These are phyloP conservation scores for Bombycilla garrulus DNA, from an alignment of 2,113 vertebrate species.

Conservation along the genomic window DNA sequence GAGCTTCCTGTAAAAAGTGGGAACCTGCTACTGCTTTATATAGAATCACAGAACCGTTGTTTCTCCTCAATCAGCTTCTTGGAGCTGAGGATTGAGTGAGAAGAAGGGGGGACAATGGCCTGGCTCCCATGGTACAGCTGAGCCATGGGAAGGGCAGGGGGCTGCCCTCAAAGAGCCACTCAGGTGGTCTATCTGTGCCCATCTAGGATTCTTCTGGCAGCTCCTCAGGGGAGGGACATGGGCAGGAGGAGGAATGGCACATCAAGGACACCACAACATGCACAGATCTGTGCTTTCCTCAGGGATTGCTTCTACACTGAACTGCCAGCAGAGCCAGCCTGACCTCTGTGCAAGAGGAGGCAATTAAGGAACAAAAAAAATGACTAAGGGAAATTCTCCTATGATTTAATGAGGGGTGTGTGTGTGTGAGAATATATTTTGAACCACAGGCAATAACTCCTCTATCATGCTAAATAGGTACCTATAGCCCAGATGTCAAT, in stretches of 20 bases:
- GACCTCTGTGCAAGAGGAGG: neutral
- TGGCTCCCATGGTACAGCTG: neutral
- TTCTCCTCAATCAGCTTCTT: neutral
- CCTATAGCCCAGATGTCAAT: neutral
- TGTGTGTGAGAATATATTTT: neutral
- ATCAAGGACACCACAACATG: neutral
- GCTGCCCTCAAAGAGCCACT: neutral
- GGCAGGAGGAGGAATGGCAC: neutral
- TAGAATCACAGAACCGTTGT: neutral
- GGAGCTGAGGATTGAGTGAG: neutral
- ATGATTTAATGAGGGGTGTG: neutral
- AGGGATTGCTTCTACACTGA: neutral
- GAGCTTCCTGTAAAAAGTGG: neutral
- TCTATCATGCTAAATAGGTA: neutral
- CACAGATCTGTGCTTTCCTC: neutral
- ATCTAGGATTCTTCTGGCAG: neutral
- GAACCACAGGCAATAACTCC: neutral
- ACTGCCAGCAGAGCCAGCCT: slow-evolving; percentile 5
- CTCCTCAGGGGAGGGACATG: neutral
- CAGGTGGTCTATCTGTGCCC: neutral
- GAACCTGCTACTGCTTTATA: neutral
- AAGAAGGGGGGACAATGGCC: neutral
- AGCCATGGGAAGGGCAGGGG: neutral
- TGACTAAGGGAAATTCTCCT: neutral
- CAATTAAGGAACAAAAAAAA: neutral